Evolutionary conservation across 2,113 vertebrate genomes (phyloP), one percentile per base, ranked within the genome.

Genomic region (Actenoides lindsayi): DNA sequence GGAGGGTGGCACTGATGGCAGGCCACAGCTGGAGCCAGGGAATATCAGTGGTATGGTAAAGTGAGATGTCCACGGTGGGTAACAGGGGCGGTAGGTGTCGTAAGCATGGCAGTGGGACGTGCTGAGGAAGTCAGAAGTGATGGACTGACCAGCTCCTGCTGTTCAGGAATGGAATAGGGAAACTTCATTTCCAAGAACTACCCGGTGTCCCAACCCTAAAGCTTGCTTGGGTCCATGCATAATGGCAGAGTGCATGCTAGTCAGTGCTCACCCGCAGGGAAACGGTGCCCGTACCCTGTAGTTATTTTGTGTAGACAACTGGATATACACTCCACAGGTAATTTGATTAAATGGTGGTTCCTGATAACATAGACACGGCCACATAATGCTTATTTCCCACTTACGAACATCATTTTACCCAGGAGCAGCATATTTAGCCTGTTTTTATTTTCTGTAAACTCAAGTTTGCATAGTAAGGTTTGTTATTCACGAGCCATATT

Each of bases 131-230:
- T 64, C 16, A 37, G 59, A 65, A 74, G 4, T 3, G 16, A 46
- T 37, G 56, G 16, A 56, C 70, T 78, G 68, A 57, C 31, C 11
- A 3, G 31, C 15, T 74, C 0, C 0, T 71, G 31, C 0, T 71
- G 31, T 39, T 84, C 42, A 77, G 51, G 60, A 84, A 73, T 2
- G 6, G 65, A 9, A 54, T 19, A 78, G 25, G 31, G 31, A 50
- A 79, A 42, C 19, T 62, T 11, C 0, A 6, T 71, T 67, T 78
- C 31, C 30, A 75, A 54, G 35, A 83, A 41, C 3, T 14, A 31
- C 18, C 31, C 42, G 2, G 35, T 17, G 10, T 67, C 46, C 9
- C 56, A 19, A 1, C 39, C 70, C 13, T 56, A 53, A 69, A 87
- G 30, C 10, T 44, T 63, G 35, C 50, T 54, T 41, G 44, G 24